Base-by-base conservation (phyloP, 2,888 invertebrate species). In the Copidosoma aretas region DNA sequence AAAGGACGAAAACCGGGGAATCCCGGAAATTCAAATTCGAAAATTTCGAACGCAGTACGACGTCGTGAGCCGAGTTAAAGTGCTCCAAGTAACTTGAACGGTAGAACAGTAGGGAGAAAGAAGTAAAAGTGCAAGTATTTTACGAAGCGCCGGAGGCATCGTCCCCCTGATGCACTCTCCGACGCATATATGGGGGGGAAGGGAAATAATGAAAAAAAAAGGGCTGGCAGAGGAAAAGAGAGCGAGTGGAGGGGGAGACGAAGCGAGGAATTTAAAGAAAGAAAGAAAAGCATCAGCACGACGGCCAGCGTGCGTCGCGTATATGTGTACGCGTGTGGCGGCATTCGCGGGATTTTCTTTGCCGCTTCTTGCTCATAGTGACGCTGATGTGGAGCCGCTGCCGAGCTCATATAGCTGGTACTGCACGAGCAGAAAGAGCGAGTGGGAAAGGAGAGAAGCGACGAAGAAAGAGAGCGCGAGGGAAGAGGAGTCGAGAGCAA, bases 281-380 rank as follows among this genome's bases (percentile, higher is more conserved):
- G 32, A 32, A 32, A 32, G 32, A 32, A 32, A 32, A 32, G 32
- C 32, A 32, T 8, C 32, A 32, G 4, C 4, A 32, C 32, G 32
- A 32, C 32, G n/a, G 49, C 15, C 17, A 17, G 56, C 21, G 25
- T 43, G 60, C 43, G 66, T 63, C 41, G n/a, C n/a, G 32, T 32
- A 32, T 8, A 32, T 32, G 32, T 8, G 32, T 32, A 32, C 32
- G 32, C 8, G 67, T 67, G 60, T 63, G 43, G 64, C 57, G 70
- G 69, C 62, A 64, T 73, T 68, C 46, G 46, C 69, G 53, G 57
- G 67, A 70, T 71, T 73, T 61, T 69, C 69, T 72, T 67, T 64
- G 57, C 32, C 54, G 66, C 63, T 46, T 32, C 43, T 46, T 15
- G 17, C 43, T 17, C 12, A 46, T 12, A 46, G 43, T 8, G 3